Percentiles rank a stretch among this genome's conserved stretches.
phyloP scores from a whole-genome alignment of 2,888 invertebrate species.

The Brachylomia viminalis region DNA sequence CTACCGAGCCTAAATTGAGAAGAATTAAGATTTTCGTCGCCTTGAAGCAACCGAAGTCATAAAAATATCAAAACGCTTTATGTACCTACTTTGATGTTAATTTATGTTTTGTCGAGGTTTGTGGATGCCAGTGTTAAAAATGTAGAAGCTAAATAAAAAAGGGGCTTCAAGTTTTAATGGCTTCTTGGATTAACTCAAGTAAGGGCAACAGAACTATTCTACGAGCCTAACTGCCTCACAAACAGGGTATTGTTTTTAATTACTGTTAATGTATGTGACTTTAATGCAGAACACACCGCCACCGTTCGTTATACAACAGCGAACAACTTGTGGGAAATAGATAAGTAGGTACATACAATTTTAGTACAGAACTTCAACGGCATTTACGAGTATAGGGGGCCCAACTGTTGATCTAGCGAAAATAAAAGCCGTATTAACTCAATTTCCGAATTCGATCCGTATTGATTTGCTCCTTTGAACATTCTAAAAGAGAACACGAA shows the following conservation, averaged over 20 bases:
- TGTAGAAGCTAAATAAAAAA: neutral
- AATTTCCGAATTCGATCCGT: neutral
- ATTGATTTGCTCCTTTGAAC: conserved; percentile 11
- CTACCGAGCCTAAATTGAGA: conserved; percentile 5
- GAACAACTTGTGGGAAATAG: neutral
- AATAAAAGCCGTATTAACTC: neutral
- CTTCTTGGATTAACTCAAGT: neutral
- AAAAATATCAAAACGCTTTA: neutral
- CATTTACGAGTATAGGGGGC: neutral
- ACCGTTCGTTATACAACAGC: neutral
- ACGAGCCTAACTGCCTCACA: neutral
- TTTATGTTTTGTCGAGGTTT: neutral
- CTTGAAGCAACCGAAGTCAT: neutral
- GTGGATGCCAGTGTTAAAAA: neutral
- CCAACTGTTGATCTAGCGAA: conserved; percentile 4
- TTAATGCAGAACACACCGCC: neutral
- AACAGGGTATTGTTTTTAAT: neutral
- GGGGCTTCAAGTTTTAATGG: too few relatives aligned
- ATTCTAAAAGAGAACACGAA: neutral
- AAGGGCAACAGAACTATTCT: neutral
- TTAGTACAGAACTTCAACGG: neutral
- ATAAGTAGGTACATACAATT: neutral
- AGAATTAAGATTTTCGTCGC: neutral
- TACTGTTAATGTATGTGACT: neutral
- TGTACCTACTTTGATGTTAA: neutral